phyloP scores from a whole-genome alignment of 2,888 invertebrate genomes.

The Latheticus oryzae region DNA sequence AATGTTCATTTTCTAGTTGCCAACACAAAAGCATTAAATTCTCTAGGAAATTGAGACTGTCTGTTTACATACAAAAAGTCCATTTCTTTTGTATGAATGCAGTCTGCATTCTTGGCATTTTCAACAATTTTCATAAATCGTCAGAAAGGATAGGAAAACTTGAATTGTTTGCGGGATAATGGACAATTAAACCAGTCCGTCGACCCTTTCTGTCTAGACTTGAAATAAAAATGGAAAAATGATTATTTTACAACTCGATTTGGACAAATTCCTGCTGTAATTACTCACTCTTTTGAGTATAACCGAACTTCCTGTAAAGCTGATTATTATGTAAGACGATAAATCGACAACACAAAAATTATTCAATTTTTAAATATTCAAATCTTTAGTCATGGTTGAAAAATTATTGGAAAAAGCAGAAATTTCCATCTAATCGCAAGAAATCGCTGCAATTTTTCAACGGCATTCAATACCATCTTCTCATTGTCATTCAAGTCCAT shows the following conservation, averaged over 20 bases:
- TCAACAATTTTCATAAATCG: constrained; percentile 34
- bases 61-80: background rate
- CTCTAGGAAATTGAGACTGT: constrained; percentile 5
- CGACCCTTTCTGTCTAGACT: background rate
- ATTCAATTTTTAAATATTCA: constrained; percentile 1
- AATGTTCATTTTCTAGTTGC: constrained; percentile 6
- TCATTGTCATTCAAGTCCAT: constrained; percentile 16
- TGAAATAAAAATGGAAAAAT: constrained; percentile 1
- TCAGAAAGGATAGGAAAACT: constrained; percentile 28
- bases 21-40: constrained; percentile 7
- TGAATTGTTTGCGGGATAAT: background rate
- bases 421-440: constrained; percentile 23
- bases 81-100: constrained; percentile 15
- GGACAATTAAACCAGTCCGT: too few species aligned
- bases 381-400: background rate
- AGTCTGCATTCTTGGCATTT: constrained; percentile 35
- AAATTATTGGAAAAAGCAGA: constrained; percentile 8
- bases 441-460: constrained; percentile 30
- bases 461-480: constrained; percentile 13
- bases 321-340: too few species aligned
- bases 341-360: background rate
- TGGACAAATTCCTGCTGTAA: constrained; percentile 5
- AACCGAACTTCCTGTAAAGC: constrained; percentile 12
- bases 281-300: constrained; percentile 17
- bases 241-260: too few species aligned